These are phyloP conservation scores for Argyresthia albistria DNA, from an alignment of 2,888 invertebrate species.

Conservation along the genomic window DNA sequence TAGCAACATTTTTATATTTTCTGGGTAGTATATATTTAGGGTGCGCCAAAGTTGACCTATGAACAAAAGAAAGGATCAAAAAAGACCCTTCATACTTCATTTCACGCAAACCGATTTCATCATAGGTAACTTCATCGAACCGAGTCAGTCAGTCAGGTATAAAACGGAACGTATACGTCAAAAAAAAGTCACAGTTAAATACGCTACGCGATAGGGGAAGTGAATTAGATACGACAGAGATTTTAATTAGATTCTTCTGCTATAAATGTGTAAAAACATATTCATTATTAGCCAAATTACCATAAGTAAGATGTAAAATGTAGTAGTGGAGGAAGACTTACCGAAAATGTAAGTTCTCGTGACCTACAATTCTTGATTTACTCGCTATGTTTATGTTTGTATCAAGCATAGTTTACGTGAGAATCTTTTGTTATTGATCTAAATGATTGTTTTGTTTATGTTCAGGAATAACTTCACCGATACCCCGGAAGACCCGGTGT, in stretches of 20 bases:
- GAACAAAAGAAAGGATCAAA: too few relatives aligned
- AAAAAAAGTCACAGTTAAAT: too few relatives aligned
- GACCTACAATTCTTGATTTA: slow-evolving; percentile 24
- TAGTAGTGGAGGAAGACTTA: slow-evolving; percentile 21
- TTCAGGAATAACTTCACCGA: slow-evolving; percentile 49
- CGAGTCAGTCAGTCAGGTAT: too few relatives aligned
- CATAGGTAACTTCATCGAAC: too few relatives aligned
- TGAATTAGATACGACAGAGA: neutral
- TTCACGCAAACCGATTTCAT: neutral
- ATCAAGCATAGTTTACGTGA: neutral
- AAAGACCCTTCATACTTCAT: too few relatives aligned
- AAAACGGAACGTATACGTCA: neutral
- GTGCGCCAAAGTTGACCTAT: too few relatives aligned
- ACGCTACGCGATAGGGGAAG: neutral
- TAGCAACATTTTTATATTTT: too few relatives aligned
- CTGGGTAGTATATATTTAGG: too few relatives aligned
- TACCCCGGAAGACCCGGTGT: slow-evolving; percentile 40
- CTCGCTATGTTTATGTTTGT: slow-evolving; percentile 25
- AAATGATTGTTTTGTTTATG: slow-evolving; percentile 20
- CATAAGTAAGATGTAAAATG: slow-evolving; percentile 46
- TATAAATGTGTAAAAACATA: slow-evolving; percentile 24
- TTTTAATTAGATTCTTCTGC: neutral
- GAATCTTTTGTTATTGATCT: neutral
- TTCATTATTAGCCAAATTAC: slow-evolving; percentile 19
- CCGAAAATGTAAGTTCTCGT: slow-evolving; percentile 41